phyloP scores from a whole-genome alignment of 1,140 invertebrate species.

The Chlorops oryzae region DNA sequence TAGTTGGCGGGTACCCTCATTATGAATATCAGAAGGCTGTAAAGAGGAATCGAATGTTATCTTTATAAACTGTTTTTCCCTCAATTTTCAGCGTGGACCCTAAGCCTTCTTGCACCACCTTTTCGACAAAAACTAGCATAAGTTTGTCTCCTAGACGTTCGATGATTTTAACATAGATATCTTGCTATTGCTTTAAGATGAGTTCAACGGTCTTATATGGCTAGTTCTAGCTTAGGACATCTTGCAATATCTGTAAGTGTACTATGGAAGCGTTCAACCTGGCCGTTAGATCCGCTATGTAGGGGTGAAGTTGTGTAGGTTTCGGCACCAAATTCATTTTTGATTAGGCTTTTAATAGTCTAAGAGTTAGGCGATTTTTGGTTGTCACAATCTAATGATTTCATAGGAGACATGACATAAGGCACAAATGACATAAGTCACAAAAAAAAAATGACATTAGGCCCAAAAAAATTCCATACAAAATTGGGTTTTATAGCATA shows the following conservation, averaged over 20 bases:
- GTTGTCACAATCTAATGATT: no score
- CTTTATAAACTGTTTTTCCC: neutral
- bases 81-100: neutral
- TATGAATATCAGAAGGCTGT: neutral
- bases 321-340: no score
- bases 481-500: no score
- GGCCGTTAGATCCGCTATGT: slow-evolving; percentile 17
- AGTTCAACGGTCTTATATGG: slow-evolving; percentile 12
- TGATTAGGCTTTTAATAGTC: no score
- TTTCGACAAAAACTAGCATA: slow-evolving; percentile 7
- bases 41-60: neutral
- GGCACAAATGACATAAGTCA: no score
- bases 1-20: neutral
- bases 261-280: slow-evolving; percentile 19
- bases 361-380: no score
- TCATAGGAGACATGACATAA: no score
- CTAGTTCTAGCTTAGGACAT: slow-evolving; percentile 18
- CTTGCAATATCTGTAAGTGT: slow-evolving; percentile 13
- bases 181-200: slow-evolving; percentile 12
- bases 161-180: slow-evolving; percentile 17
- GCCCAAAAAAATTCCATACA: no score
- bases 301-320: slow-evolving; percentile 12
- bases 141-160: slow-evolving; percentile 17
- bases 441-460: no score
- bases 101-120: slow-evolving; percentile 12